A percentile compares a stretch with the other conserved stretches of the same genome.
Evolutionary conservation across 2,113 vertebrate species (phyloP).

Genomic region (Python bivittatus): DNA sequence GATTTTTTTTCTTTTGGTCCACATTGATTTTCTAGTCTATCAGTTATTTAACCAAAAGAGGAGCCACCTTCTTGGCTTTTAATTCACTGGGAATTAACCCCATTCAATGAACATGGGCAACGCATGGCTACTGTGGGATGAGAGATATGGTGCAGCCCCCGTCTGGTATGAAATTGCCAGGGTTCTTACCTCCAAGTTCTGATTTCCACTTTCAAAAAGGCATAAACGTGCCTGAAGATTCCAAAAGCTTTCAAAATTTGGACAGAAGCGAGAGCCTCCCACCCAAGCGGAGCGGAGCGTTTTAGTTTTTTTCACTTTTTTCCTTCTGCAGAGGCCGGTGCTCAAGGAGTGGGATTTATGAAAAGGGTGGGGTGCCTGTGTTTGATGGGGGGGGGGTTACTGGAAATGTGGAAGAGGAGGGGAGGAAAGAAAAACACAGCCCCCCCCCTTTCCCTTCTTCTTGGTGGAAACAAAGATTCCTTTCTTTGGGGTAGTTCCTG

Average conservation of each 20-base stretch:
- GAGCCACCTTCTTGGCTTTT: neutral
- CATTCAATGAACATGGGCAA: neutral
- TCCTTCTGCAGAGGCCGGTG: neutral
- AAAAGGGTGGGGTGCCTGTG: neutral
- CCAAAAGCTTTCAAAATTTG: neutral
- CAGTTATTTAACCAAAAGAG: neutral
- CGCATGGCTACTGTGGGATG: too few relatives aligned
- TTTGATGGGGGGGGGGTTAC: neutral
- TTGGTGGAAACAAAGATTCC: constrained; percentile 48
- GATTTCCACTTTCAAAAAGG: neutral
- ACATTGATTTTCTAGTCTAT: neutral
- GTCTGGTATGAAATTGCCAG: neutral
- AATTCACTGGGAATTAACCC: neutral
- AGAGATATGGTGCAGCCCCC: neutral
- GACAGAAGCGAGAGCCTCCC: neutral
- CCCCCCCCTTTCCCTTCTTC: constrained; percentile 33
- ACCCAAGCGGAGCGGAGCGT: rapidly evolving
- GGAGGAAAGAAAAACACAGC: constrained; percentile 51
- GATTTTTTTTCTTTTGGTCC: neutral
- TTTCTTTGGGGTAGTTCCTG: constrained; percentile 53
- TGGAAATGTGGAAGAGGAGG: constrained; percentile 27
- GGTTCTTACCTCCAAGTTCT: neutral
- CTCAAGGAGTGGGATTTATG: constrained; percentile 38
- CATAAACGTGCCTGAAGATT: neutral
- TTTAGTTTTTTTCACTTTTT: neutral